These are phyloP conservation scores for Lasioglossum figueresi DNA, from an alignment of 2,888 invertebrate species.

Conservation along the genomic window DNA sequence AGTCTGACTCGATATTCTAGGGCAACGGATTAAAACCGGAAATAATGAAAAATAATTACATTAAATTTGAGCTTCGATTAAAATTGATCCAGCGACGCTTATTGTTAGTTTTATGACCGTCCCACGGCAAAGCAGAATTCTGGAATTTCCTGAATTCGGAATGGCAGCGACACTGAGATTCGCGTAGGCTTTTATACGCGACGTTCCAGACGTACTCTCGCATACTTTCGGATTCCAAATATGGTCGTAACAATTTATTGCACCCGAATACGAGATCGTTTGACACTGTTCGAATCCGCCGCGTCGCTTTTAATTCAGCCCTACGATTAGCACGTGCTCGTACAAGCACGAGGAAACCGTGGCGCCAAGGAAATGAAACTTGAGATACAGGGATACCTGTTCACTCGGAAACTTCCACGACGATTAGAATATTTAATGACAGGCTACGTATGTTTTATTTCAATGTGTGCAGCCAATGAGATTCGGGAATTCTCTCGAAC, in stretches of 20 bases:
- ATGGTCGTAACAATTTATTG: slow-evolving; percentile 53
- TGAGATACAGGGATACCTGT: slow-evolving; percentile 12
- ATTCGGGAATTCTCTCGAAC: background rate
- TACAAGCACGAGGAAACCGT: slow-evolving; percentile 14
- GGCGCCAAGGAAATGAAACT: slow-evolving; percentile 7
- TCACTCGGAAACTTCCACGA: slow-evolving; percentile 2
- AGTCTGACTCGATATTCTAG: no score
- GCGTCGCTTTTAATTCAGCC: background rate
- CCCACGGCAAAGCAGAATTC: background rate
- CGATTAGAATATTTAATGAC: slow-evolving; percentile 2
- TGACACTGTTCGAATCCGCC: background rate
- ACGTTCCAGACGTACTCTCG: slow-evolving; percentile 41
- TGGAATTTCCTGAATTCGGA: slow-evolving; percentile 62
- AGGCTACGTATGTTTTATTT: background rate
- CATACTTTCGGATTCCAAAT: slow-evolving; percentile 43
- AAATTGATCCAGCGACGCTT: background rate
- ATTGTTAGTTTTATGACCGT: background rate
- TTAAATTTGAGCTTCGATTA: background rate
- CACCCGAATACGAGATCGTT: slow-evolving; percentile 29
- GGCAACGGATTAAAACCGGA: background rate
- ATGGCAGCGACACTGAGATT: slow-evolving; percentile 40
- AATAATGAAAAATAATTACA: background rate
- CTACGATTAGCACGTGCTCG: background rate
- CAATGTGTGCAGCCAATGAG: background rate
- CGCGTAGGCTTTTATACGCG: slow-evolving; percentile 33